Percentiles rank a stretch among this genome's conserved stretches.
Evolutionary conservation across 2,113 vertebrate species (phyloP).

Genomic region (Stercorarius parasiticus): DNA sequence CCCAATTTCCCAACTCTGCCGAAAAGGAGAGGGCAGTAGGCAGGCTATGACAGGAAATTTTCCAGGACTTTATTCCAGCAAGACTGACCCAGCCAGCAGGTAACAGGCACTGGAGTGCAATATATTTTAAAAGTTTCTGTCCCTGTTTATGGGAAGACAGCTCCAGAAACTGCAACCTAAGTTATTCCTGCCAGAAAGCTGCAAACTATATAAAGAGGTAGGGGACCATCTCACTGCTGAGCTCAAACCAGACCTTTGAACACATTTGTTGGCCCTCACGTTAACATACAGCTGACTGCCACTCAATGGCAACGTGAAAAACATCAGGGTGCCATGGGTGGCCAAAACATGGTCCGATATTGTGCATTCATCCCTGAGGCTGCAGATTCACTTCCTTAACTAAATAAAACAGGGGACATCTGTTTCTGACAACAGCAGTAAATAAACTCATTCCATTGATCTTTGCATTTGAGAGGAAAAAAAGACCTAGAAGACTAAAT

Average conservation of each 20-base stretch:
- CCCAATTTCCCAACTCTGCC: background rate
- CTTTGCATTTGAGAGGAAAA: background rate
- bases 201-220: background rate
- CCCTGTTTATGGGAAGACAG: background rate
- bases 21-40: background rate
- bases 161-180: background rate
- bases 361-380: background rate
- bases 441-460: background rate
- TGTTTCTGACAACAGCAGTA: conserved; percentile 6
- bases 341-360: background rate
- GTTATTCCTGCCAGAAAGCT: background rate
- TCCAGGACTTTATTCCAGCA: background rate
- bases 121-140: background rate
- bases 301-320: background rate
- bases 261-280: background rate
- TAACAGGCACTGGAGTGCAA: background rate
- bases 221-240: background rate
- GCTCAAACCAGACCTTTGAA: background rate
- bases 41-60: background rate
- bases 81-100: background rate
- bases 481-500: background rate
- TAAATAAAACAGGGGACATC: background rate
- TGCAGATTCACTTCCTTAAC: background rate
- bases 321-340: background rate
- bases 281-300: background rate